Base-by-base conservation (phyloP, 1,140 invertebrate species). In the Dinothrombium tinctorium region DNA sequence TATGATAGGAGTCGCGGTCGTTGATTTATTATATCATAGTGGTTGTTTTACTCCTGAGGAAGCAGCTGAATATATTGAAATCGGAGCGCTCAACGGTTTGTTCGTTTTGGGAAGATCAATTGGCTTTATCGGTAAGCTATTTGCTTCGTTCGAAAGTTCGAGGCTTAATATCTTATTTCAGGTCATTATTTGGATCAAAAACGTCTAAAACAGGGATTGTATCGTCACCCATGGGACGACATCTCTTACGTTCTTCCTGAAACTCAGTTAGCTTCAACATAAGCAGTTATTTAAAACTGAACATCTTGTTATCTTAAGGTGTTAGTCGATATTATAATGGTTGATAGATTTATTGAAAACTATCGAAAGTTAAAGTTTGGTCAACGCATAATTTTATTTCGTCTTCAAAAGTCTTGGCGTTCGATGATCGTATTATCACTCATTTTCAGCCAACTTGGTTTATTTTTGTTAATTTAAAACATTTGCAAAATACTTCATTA, bases 211-310 rank as follows among this genome's bases (percentile, higher is more conserved):
- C 94, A 99, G 68, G 92, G 90, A 11, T 68, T 99, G 6, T 99
- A 99, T 61, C 74, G 94, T 50, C 92, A 98, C 63, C 94, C 94
- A 12, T 99, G 92, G 92, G 94, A 99, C 59, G 94, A 99, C 58
- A 98, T 38, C 5, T 24, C 37, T n/a, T 38, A 38, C 9, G 37
- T 38, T 25, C 14, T 38, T 15, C 37, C 37, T 25, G 37, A 38
- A 38, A 38, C 37, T 15, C 37, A 38, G 17, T 38, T 38, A 59
- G 49, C 63, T 67, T 32, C 76, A 76, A 54, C 82, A 89, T 55
- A n/a, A n/a, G n/a, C n/a, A n/a, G n/a, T n/a, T n/a, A n/a, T n/a
- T n/a, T n/a, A n/a, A n/a, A n/a, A n/a, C n/a, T n/a, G n/a, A n/a
- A n/a, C n/a, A n/a, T n/a, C n/a, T n/a, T n/a, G n/a, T n/a, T n/a